These are phyloP conservation scores for Clinocottus analis DNA, from an alignment of 2,113 vertebrate species.

Conservation along the genomic window DNA sequence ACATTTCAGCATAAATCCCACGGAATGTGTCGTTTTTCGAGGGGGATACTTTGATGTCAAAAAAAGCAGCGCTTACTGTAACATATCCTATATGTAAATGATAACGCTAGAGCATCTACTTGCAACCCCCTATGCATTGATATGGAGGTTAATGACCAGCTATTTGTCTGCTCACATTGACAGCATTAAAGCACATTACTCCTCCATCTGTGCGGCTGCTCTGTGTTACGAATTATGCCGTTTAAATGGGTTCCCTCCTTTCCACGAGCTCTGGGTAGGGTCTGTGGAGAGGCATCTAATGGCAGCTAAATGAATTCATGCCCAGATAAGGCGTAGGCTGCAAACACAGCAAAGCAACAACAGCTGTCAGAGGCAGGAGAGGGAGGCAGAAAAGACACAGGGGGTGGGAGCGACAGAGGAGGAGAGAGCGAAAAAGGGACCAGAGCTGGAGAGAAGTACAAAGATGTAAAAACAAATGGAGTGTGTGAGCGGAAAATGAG, in stretches of 20 bases:
- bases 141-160: slow-evolving; percentile 63
- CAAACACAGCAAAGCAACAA: slow-evolving; percentile 73
- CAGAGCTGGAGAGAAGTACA: slow-evolving; percentile 42
- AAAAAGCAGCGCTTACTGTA: slow-evolving; percentile 55
- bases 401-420: not conserved
- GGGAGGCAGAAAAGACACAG: slow-evolving; percentile 28
- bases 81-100: slow-evolving; percentile 67
- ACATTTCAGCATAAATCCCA: slow-evolving; percentile 65
- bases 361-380: slow-evolving; percentile 72
- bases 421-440: slow-evolving; percentile 20
- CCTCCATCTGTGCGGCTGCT: slow-evolving; percentile 55
- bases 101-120: slow-evolving; percentile 53
- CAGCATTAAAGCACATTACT: slow-evolving; percentile 72
- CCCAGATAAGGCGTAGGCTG: slow-evolving; percentile 74
- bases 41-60: slow-evolving; percentile 70
- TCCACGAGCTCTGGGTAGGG: slow-evolving; percentile 68
- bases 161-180: slow-evolving; percentile 72
- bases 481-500: slow-evolving; percentile 52
- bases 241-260: slow-evolving; percentile 72
- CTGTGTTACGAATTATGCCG: slow-evolving; percentile 74
- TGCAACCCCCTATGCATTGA: slow-evolving; percentile 26
- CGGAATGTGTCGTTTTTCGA: slow-evolving; percentile 50
- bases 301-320: slow-evolving; percentile 77
- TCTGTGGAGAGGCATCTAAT: slow-evolving; percentile 76
- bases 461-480: slow-evolving; percentile 68